Percentiles rank a stretch among this genome's conserved stretches.
These are phyloP conservation scores for Nettapus auritus DNA, from an alignment of 2,113 vertebrate genomes.

Conservation along the genomic window DNA sequence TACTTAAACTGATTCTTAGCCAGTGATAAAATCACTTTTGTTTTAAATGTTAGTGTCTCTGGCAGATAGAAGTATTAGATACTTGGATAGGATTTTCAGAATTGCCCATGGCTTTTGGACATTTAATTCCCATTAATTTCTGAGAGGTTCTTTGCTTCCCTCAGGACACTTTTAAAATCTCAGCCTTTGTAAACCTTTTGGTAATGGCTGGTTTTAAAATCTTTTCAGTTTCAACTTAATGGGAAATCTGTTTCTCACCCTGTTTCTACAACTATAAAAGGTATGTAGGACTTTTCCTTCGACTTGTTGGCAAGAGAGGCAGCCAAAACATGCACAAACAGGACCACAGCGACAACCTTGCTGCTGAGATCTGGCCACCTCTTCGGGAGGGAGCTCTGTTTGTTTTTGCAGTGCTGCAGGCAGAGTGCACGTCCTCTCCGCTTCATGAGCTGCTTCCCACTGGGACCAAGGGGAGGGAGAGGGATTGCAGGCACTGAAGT, in stretches of 20 bases:
- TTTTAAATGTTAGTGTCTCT: constrained; percentile 56
- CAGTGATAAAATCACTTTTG: constrained; percentile 48
- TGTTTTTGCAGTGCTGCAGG: not conserved
- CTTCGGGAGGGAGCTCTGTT: not conserved
- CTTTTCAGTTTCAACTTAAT: not conserved
- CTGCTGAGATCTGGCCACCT: not conserved
- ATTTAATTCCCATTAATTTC: constrained; percentile 64
- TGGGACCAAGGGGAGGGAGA: fast-evolving
- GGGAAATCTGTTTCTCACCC: constrained; percentile 18
- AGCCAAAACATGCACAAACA: not conserved
- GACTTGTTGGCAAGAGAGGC: not conserved
- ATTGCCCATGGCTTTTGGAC: constrained; percentile 28
- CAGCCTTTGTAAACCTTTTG: constrained; percentile 46
- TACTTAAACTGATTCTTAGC: constrained; percentile 31
- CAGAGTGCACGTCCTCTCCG: not conserved
- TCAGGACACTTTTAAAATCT: constrained; percentile 26
- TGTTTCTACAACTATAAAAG: not conserved
- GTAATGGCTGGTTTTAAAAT: constrained; percentile 30
- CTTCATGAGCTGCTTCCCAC: not conserved
- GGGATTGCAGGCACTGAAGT: not conserved
- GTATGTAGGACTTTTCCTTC: not conserved
- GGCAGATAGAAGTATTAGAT: constrained; percentile 52
- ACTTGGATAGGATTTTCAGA: constrained; percentile 58
- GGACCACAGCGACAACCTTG: not conserved
- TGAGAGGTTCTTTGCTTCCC: constrained; percentile 49